Percentiles rank a stretch among this genome's conserved stretches.
Conservation (phyloP, 2,888 invertebrate genomes). For the Papilio protenor region DNA sequence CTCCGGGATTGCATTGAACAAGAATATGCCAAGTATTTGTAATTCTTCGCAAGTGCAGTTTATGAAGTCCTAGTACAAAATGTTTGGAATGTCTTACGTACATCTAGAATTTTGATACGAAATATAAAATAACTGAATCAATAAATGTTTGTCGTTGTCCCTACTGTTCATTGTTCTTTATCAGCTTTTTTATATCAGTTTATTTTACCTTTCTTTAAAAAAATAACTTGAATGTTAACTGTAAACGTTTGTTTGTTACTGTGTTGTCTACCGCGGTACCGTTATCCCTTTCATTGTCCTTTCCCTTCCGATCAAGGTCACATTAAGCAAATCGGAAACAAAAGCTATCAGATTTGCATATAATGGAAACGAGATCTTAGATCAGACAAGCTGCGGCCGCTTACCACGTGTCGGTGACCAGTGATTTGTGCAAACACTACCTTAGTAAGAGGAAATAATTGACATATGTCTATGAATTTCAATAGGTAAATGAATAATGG, state of each 20-base stretch:
- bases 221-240: not conserved
- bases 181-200: too few relatives aligned
- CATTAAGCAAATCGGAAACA: conserved; percentile 38
- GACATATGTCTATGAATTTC: not conserved
- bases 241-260: not conserved
- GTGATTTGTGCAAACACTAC: not conserved
- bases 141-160: too few relatives aligned
- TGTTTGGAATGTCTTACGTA: not conserved
- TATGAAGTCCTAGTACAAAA: not conserved
- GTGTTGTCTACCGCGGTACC: conserved; percentile 16
- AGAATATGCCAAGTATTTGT: conserved; percentile 5
- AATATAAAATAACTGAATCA: too few relatives aligned
- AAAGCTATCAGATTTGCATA: conserved; percentile 39
- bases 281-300: conserved; percentile 37
- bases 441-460: conserved; percentile 3
- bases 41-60: conserved; percentile 11
- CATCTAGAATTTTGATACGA: too few relatives aligned
- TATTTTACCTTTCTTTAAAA: not conserved
- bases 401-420: conserved; percentile 46
- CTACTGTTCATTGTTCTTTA: too few relatives aligned
- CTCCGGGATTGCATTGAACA: conserved; percentile 20
- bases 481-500: not conserved
- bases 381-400: conserved; percentile 49
- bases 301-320: conserved; percentile 35
- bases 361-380: conserved; percentile 47